Evolutionary conservation across 2,888 invertebrate species (phyloP).

Genomic region (Rhagophthalmus giganteus): DNA sequence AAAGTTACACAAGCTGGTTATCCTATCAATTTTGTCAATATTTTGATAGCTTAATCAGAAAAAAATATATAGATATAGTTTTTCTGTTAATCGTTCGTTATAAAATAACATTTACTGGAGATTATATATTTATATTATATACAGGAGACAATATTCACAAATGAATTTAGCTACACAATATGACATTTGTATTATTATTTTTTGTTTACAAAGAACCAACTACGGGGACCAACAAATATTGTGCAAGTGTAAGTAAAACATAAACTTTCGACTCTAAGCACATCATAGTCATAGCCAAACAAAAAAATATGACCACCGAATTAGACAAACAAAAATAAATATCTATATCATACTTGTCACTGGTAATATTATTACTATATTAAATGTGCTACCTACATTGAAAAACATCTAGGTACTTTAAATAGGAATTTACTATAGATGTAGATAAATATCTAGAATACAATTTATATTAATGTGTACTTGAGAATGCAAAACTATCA

Average conservation of each 20-base stretch:
- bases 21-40: too few relatives aligned
- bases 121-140: slow-evolving; percentile 30
- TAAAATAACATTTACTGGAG: too few relatives aligned
- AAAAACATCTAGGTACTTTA: slow-evolving; percentile 26
- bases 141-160: slow-evolving; percentile 30
- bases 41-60: too few relatives aligned
- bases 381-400: slow-evolving; percentile 16
- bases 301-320: not conserved
- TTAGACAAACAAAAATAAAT: not conserved
- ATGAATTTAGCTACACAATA: slow-evolving; percentile 26
- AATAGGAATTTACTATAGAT: slow-evolving; percentile 20
- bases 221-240: too few relatives aligned
- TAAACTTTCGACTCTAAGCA: too few relatives aligned
- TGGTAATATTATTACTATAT: slow-evolving; percentile 14
- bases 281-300: too few relatives aligned
- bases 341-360: slow-evolving; percentile 3
- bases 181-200: slow-evolving; percentile 16
- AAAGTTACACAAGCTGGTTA: too few relatives aligned
- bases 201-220: too few relatives aligned
- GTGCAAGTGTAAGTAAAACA: too few relatives aligned
- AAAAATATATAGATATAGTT: too few relatives aligned
- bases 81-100: too few relatives aligned
- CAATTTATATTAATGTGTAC: not conserved
- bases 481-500: slow-evolving; percentile 1
- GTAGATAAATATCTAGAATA: slow-evolving; percentile 15